Evolutionary conservation across 2,113 vertebrate species (phyloP).

Genomic region (Mastomys natalensis): DNA sequence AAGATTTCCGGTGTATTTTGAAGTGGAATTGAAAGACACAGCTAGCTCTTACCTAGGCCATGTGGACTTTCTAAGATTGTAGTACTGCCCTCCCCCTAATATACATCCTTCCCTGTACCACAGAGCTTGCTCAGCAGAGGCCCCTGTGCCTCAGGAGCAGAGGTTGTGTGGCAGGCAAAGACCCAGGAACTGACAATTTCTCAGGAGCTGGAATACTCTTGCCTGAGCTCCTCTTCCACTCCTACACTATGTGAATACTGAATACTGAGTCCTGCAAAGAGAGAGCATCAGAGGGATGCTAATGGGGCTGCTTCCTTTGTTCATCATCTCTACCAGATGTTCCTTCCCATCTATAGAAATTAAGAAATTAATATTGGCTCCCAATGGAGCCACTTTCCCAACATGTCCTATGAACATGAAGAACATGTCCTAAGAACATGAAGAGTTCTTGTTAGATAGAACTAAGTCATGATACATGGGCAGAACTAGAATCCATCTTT

Average conservation of each 20-base stretch:
- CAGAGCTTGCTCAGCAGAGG: neutral
- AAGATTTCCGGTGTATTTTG: constrained; percentile 32
- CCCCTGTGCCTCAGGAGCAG: neutral
- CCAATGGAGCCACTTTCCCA: no score
- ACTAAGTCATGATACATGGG: no score
- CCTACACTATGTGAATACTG: no score
- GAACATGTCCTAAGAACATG: neutral
- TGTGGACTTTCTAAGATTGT: neutral
- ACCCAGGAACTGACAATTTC: fast-evolving
- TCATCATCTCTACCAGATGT: no score
- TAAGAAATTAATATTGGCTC: fast-evolving
- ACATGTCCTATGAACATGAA: fast-evolving
- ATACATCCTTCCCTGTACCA: neutral
- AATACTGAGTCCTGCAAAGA: fast-evolving
- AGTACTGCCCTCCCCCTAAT: neutral
- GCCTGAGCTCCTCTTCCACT: fast-evolving
- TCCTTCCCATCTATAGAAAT: neutral
- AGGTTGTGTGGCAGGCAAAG: neutral
- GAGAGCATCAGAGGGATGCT: neutral
- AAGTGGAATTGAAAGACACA: neutral
- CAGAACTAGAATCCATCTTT: no score
- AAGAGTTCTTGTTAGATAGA: neutral
- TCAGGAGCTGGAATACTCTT: neutral
- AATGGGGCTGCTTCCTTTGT: neutral
- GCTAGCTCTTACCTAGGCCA: neutral